Evolutionary conservation across 2,888 invertebrate species (phyloP), one percentile per base, ranked within the genome.

Genomic region (Epirrhoe alternata): DNA sequence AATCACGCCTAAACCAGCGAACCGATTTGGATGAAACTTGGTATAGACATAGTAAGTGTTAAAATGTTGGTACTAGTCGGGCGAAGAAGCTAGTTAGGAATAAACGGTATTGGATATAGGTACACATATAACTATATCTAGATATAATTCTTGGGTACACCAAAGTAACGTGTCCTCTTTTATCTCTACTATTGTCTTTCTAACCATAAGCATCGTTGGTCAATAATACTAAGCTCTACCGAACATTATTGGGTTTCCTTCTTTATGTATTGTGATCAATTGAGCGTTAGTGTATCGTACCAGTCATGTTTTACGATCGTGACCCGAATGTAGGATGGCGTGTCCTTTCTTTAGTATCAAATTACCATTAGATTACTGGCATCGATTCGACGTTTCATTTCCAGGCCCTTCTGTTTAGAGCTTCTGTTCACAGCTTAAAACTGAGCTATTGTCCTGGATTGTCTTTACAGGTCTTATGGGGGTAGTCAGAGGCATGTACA

Each of bases 271-370:
- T 67, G 61, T 68, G 73, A 74, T 75, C 73, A 73, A 72, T 69
- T 74, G 74, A 70, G 72, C 64, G 64, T 70, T 68, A 64, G 64
- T 60, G 63, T 68, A 65, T 64, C 62, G 70, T 70, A 65, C 70
- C 73, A 74, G 72, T 71, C 74, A 67, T 75, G 76, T 74, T 80
- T 79, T 76, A 81, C 74, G 78, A 77, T 74, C 78, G 77, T 78
- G 79, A 81, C 77, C 74, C 61, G 75, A 80, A 82, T 83, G 62
- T 68, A 62, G 63, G 64, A 62, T 66, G 71, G 72, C 76, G 74
- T 74, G 70, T 72, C 71, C 73, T 75, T 75, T 74, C 70, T 77
- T 77, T 78, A 74, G 75, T 74, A 77, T 77, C 72, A 73, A 71
- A 77, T 81, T 75, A 78, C 72, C 72, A 75, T 77, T 75, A 70